Base-by-base conservation (phyloP, 2,797 vertebrate species). In the Miichthys miiuy region DNA sequence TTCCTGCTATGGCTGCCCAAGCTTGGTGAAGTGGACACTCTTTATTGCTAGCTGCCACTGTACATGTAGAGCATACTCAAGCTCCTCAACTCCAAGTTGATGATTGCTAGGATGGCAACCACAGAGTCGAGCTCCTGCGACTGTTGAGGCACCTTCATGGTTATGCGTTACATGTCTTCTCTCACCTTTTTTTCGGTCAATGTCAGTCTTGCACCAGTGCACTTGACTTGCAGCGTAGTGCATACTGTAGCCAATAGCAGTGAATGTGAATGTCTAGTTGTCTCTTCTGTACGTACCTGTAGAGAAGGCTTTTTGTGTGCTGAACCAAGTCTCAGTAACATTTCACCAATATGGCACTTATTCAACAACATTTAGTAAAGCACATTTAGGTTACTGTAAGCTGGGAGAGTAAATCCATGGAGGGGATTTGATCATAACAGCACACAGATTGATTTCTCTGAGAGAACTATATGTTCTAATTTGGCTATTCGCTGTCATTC, bases 51-150 rank as follows among this genome's bases (percentile, higher is more conserved):
- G 68, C 34, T 71, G 57, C 65, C 58, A 85, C 68, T 55, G 47
- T 62, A 76, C 52, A 83, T 14, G 63, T 77, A 81, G 72, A 62
- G 50, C 42, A 84, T 57, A 80, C 23, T 68, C 38, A 80, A 64
- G 58, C 64, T 62, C 44, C 25, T 83, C 75, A 88, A 87, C 85
- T 77, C 67, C 42, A 79, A 62, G 80, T 75, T 89, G 77, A 81
- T 57, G 80, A 82, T 80, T 82, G 77, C 75, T 85, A 62, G 83
- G 82, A 72, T 84, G 79, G 84, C 74, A 79, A 75, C 62, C 83
- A 81, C 90, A 94, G 94, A 95, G 94, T 94, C 88, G 93, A 95
- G 94, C 95, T 95, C 94, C 92, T 91, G 89, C 77, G 52, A 88
- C 80, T 82, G 91, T 90, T 84, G 52, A 93, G 75, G 89, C 94